Evolutionary conservation across 35 echinoderm and acorn worm species (phyloP).

Genomic region (Lytechinus pictus): DNA sequence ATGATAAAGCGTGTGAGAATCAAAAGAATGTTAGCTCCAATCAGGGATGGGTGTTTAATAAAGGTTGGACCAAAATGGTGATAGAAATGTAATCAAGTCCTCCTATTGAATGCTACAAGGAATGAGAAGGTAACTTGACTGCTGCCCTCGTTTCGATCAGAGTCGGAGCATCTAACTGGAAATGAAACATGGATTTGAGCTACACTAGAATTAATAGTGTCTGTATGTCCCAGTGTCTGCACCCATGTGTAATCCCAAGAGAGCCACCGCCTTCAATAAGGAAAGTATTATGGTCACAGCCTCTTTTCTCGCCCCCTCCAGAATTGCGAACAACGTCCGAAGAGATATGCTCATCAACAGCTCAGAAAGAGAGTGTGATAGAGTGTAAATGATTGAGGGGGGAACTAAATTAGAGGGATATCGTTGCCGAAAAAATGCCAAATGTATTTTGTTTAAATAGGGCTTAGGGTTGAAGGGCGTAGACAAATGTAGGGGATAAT

Average conservation of each 20-base stretch:
- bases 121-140: not conserved
- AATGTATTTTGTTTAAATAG: conserved; percentile 27
- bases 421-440: conserved; percentile 31
- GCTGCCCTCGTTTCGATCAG: not conserved
- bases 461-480: conserved; percentile 29
- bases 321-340: not conserved
- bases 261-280: not conserved
- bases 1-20: not conserved
- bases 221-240: not conserved
- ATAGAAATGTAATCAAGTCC: not conserved
- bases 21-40: not conserved
- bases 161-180: not conserved
- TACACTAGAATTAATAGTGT: conserved; percentile 4
- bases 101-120: not conserved
- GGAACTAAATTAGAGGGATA: not conserved
- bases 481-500: conserved; percentile 38
- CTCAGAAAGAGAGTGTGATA: conserved; percentile 1
- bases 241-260: not conserved
- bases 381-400: not conserved
- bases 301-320: not conserved
- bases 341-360: not conserved
- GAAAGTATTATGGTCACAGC: conserved; percentile 11
- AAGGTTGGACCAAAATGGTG: not conserved
- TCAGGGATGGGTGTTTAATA: not conserved
- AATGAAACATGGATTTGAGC: not conserved